Conservation (phyloP, 2,888 invertebrate species). For the Pachliopta kotzebuea region DNA sequence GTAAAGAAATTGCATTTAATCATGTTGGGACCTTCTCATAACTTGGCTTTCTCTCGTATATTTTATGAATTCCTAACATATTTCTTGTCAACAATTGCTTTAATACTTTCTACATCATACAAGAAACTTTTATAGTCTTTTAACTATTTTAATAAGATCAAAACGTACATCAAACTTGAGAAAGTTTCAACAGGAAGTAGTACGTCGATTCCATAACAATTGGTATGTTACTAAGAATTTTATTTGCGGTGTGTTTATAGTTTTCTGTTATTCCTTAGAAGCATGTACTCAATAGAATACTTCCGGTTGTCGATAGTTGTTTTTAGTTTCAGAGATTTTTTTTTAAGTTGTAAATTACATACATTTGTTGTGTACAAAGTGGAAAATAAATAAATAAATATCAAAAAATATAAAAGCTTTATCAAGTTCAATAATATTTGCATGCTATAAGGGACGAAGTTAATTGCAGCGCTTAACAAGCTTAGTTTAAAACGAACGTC, state of each 20-base stretch:
- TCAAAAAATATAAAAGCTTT: too few relatives aligned
- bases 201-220: neutral
- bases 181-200: slow-evolving; percentile 7
- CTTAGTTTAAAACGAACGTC: slow-evolving; percentile 49
- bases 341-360: too few relatives aligned
- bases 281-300: too few relatives aligned
- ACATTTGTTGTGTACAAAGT: too few relatives aligned
- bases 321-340: too few relatives aligned
- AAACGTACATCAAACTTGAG: slow-evolving; percentile 34
- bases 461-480: slow-evolving; percentile 15
- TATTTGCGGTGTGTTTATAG: neutral
- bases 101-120: slow-evolving; percentile 57
- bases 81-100: slow-evolving; percentile 72
- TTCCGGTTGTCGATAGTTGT: too few relatives aligned
- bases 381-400: too few relatives aligned
- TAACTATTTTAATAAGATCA: slow-evolving; percentile 62
- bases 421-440: too few relatives aligned
- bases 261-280: too few relatives aligned
- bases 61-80: slow-evolving; percentile 69
- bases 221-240: neutral
- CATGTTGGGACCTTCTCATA: slow-evolving; percentile 66
- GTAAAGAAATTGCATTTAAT: slow-evolving; percentile 77
- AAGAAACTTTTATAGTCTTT: slow-evolving; percentile 49
- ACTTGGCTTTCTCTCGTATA: slow-evolving; percentile 60
- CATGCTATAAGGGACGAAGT: neutral